Base-by-base conservation (phyloP, 2,888 invertebrate species). In the Pseudococcus jackbeardsleyi region DNA sequence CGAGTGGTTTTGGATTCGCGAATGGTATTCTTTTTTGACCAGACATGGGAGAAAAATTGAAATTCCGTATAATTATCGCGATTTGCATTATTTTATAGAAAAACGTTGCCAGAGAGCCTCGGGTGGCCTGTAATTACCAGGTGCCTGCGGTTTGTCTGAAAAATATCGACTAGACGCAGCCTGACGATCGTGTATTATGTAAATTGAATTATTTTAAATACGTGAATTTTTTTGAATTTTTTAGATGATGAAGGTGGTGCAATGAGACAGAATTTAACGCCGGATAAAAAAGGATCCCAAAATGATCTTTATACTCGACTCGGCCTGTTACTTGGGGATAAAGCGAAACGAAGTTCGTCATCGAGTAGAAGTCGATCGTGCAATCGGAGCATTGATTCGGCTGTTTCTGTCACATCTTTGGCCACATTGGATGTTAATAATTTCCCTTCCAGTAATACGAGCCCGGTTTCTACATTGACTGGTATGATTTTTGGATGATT, bases 391-490 rank as follows among this genome's bases (percentile, higher is more conserved):
- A 91, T 92, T 82, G 92, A 92, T 88, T 91, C 91, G 2, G 91
- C 91, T 89, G 92, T 92, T 26, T 93, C 93, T 39, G 93, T 93
- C 89, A 93, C 93, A 84, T 93, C 94, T 19, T 90, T 94, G 89
- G 93, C 93, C 54, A 93, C 93, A 89, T 92, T 93, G 89, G 93
- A 93, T 89, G 92, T 93, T 0, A 94, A 94, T 90, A 95, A 95
- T 0, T 93, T 96, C 86, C 94, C 95, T 85, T 95, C 96, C 42
- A 95, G 95, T 89, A 96, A 96, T 90, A 96, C 96, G 59, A 97
- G 97, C 91, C 97, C 97, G 88, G 95, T 97, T n/a, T 97, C 97
- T 46, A 97, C 97, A 0, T 92, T 97, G 72, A 97, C 97, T 4
- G 97, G 93, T 93, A 9, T 7, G 39, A 77, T 77, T 33, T 33